Percentiles rank a stretch among this genome's conserved stretches.
Conservation (phyloP, 2,113 vertebrate species). For the Raja brachyura region DNA sequence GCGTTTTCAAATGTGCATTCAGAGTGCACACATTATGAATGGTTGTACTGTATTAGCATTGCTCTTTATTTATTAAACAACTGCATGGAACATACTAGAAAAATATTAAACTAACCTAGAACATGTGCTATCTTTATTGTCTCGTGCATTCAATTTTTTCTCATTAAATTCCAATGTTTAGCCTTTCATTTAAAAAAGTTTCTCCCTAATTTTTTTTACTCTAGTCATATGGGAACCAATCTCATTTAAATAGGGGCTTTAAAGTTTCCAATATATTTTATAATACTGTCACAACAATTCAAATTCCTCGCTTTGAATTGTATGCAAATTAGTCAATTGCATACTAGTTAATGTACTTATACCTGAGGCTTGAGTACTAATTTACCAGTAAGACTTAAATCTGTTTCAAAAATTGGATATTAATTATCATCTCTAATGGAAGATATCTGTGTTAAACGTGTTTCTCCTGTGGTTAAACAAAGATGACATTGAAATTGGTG, state of each 20-base stretch:
- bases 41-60: constrained; percentile 63
- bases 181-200: not conserved
- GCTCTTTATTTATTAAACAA: constrained; percentile 68
- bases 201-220: not conserved
- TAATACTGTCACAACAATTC: constrained; percentile 59
- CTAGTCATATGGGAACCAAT: not conserved
- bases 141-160: constrained; percentile 53
- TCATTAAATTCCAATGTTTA: constrained; percentile 40
- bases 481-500: too few species aligned
- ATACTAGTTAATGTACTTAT: constrained; percentile 48
- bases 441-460: not conserved
- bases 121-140: constrained; percentile 59
- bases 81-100: constrained; percentile 71
- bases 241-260: constrained; percentile 46
- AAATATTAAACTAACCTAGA: constrained; percentile 65
- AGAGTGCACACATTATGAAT: constrained; percentile 65
- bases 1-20: constrained; percentile 57
- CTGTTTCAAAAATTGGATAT: not conserved
- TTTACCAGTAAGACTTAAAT: not conserved
- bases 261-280: constrained; percentile 54
- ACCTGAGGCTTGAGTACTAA: not conserved
- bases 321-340: too few species aligned
- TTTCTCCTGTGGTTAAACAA: not conserved
- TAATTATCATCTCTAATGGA: not conserved
- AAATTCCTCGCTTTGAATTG: constrained; percentile 46